Percentiles rank a stretch among this genome's conserved stretches.
These are phyloP conservation scores for Minunthozetes semirufus DNA, from an alignment of 2,888 invertebrate genomes.

Conservation along the genomic window DNA sequence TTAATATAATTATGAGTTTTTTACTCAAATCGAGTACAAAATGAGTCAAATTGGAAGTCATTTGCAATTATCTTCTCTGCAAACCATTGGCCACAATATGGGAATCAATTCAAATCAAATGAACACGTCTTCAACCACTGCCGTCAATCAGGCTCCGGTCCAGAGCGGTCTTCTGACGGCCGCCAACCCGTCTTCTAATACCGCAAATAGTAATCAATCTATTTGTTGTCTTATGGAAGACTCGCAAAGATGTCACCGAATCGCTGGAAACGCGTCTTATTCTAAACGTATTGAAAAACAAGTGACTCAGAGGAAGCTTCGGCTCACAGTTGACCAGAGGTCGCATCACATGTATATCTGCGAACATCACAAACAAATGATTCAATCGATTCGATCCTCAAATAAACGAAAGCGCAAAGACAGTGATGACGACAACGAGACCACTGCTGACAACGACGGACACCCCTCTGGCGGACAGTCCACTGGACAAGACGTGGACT, in stretches of 20 bases:
- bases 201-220: conserved; percentile 41
- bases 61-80: not conserved
- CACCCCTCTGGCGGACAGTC: not conserved
- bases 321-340: conserved; percentile 31
- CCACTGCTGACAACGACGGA: conserved; percentile 80
- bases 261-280: conserved; percentile 90
- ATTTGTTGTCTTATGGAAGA: conserved; percentile 81
- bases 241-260: conserved; percentile 73
- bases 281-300: conserved; percentile 95
- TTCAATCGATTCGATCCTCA: conserved; percentile 79
- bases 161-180: not conserved
- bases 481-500: conserved; percentile 56
- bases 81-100: conserved; percentile 16
- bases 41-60: conserved; percentile 8
- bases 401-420: conserved; percentile 73
- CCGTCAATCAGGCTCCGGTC: not conserved
- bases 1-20: not conserved
- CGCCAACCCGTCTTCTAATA: no score
- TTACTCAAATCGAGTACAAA: not conserved
- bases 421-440: conserved; percentile 70
- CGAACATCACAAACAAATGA: conserved; percentile 78
- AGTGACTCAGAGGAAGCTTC: conserved; percentile 53
- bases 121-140: not conserved
- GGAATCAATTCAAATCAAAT: not conserved
- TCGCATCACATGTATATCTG: conserved; percentile 93